A percentile compares a stretch with the other conserved stretches of the same genome.
phyloP scores from a whole-genome alignment of 2,797 vertebrate genomes.

The Hylomyscus alleni region DNA sequence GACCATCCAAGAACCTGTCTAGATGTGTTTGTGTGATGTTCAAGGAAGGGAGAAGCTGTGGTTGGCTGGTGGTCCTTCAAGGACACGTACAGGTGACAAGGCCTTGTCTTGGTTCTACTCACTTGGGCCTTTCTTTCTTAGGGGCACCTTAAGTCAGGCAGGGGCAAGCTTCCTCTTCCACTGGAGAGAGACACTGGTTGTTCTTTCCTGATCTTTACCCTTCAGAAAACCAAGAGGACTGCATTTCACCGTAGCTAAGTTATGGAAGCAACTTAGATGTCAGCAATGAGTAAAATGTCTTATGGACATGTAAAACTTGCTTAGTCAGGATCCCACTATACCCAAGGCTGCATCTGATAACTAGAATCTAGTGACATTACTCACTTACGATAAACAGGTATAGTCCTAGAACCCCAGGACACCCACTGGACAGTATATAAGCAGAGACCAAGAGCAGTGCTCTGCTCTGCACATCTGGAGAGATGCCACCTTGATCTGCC shows the following conservation, averaged over 20 bases:
- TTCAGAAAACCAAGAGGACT: constrained; percentile 17
- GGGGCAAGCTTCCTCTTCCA: background rate
- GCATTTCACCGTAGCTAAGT: background rate
- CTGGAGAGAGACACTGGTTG: background rate
- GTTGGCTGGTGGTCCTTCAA: background rate
- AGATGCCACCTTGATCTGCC: background rate
- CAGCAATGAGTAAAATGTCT: too few species aligned
- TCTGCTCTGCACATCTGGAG: background rate
- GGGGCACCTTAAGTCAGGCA: background rate
- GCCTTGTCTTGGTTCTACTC: background rate
- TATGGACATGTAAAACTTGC: background rate
- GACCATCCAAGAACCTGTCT: background rate
- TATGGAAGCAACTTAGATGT: background rate
- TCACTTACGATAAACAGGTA: background rate
- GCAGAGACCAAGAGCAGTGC: background rate
- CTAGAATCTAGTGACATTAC: background rate
- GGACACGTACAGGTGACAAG: background rate
- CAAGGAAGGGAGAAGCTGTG: background rate
- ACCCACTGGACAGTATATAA: background rate
- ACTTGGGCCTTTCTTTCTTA: background rate
- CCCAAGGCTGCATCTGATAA: too few species aligned
- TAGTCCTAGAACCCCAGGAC: background rate
- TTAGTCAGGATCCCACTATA: background rate
- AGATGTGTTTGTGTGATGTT: constrained; percentile 1
- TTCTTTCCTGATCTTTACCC: constrained; percentile 67